Conservation (phyloP, 1,140 invertebrate species). For the Nomia melanderi region DNA sequence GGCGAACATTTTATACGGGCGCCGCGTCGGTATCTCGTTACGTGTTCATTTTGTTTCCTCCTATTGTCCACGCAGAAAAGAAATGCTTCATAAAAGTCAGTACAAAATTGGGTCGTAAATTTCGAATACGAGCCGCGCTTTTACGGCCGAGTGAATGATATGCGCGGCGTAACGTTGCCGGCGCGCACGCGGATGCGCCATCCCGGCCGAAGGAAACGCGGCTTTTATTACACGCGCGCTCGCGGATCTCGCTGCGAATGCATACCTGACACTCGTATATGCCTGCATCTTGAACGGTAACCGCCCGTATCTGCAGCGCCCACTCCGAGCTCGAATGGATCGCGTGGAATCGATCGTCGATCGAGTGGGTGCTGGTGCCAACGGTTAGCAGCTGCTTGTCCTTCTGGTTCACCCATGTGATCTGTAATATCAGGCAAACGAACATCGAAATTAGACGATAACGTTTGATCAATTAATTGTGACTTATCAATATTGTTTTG, state of each 20-base stretch:
- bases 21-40: not conserved
- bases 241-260: not conserved
- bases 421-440: conserved; percentile 78
- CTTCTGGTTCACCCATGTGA: conserved; percentile 86
- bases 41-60: not conserved
- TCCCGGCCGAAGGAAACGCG: not conserved
- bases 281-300: conserved; percentile 86
- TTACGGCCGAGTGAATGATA: conserved; percentile 27
- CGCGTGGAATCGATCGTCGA: conserved; percentile 89
- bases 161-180: not conserved
- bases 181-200: no score
- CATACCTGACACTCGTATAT: conserved; percentile 89
- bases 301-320: conserved; percentile 87
- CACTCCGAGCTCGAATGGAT: conserved; percentile 89
- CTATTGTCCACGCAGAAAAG: not conserved
- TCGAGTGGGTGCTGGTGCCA: conserved; percentile 86
- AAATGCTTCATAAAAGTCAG: conserved; percentile 12
- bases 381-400: conserved; percentile 89
- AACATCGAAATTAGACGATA: no score
- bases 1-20: not conserved
- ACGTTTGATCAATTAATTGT: no score
- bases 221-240: not conserved
- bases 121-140: not conserved
- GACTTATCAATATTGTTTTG: no score
- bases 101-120: conserved; percentile 10